Base-by-base conservation (phyloP, 2,113 vertebrate genomes). In the Nymphicus hollandicus region DNA sequence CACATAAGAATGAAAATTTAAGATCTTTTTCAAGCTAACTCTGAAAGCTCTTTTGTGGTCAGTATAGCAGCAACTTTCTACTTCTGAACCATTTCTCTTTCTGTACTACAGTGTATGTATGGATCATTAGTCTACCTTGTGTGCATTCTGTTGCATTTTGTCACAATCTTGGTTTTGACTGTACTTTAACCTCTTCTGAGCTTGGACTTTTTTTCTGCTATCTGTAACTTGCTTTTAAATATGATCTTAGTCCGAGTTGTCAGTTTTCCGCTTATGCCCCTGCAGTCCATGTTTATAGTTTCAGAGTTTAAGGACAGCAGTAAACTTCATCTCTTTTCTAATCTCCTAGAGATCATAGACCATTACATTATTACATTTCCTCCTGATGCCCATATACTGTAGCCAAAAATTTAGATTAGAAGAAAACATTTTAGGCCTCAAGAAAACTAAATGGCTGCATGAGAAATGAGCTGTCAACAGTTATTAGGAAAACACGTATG, bases 51-150 rank as follows among this genome's bases (percentile, higher is more conserved):
- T 83, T 79, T 76, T 52, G 16, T 41, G 37, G 52, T 60, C 39
- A 41, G 11, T 23, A 29, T 6, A 33, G 44, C 49, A 49, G 15
- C 47, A 93, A 72, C 71, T 65, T 92, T 63, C 41, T 90, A 89
- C 43, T 88, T 93, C 76, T 47, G 88, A 93, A 83, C 60, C 49
- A 25, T 92, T 92, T 96, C 46, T 93, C 68, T 81, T 93, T 93
- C 81, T 90, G 80, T 81, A 71, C 61, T 78, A 69, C 29, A 39
- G 35, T 81, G n/a, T 73, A 65, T 81, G n/a, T 73, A 65, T 7
- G 2, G 49, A 63, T 91, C 72, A 79, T 89, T 88, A 89, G 74
- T 95, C n/a, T 81, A 90, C 66, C 63, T 95, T 90, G 82, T 82
- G 35, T 88, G 33, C 39, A 49, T 78, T 82, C 82, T 86, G 61